These are phyloP conservation scores for Nemurella pictetii DNA, from an alignment of 2,888 invertebrate genomes.

Conservation along the genomic window DNA sequence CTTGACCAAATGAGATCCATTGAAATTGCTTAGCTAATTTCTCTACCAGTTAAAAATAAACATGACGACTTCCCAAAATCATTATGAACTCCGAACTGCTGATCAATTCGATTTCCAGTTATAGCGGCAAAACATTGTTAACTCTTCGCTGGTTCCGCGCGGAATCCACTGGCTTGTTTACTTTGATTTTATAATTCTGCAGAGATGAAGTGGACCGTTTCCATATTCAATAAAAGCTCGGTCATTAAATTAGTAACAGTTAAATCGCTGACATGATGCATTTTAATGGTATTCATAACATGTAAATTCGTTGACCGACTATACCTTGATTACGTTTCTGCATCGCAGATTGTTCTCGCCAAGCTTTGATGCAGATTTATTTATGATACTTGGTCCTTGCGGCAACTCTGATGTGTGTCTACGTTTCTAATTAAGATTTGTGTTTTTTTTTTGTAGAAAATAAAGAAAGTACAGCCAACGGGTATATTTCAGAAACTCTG, in stretches of 20 bases:
- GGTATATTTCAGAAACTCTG: neutral
- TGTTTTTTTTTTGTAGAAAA: neutral
- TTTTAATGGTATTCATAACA: slow-evolving; percentile 11
- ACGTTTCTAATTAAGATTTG: neutral
- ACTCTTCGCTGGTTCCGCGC: neutral
- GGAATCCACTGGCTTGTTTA: neutral
- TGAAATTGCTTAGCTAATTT: too few species aligned
- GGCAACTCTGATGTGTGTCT: too few species aligned
- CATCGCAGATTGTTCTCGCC: neutral
- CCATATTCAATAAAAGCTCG: neutral
- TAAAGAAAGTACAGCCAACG: neutral
- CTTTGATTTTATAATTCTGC: neutral
- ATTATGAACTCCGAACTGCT: too few species aligned
- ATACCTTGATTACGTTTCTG: neutral
- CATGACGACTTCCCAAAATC: too few species aligned
- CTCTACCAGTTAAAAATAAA: too few species aligned
- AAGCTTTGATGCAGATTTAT: neutral
- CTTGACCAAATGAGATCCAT: too few species aligned
- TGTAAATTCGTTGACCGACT: slow-evolving; percentile 4
- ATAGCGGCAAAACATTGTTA: neutral
- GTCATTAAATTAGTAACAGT: slow-evolving; percentile 1
- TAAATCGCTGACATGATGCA: neutral
- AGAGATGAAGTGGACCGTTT: neutral
- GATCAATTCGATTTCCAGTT: neutral
- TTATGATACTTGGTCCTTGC: neutral